Evolutionary conservation across 1,140 invertebrate genomes (phyloP).

Genomic region (Teleogryllus occipitalis): DNA sequence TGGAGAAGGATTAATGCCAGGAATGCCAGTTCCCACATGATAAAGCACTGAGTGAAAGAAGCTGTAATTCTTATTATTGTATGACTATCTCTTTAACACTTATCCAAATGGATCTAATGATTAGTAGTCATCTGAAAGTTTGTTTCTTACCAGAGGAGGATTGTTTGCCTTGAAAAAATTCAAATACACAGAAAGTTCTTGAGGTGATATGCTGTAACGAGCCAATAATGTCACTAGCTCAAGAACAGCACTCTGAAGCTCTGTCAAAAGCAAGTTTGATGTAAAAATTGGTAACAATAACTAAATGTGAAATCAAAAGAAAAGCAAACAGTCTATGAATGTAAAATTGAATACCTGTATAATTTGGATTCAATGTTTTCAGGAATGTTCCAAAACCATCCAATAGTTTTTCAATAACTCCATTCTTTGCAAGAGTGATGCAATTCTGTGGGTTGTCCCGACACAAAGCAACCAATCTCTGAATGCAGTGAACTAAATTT

Average conservation of each 20-base stretch:
- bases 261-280: constrained; percentile 34
- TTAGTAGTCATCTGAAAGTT: too few relatives aligned
- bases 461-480: constrained; percentile 30
- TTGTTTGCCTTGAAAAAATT: constrained; percentile 44
- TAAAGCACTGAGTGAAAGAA: background rate
- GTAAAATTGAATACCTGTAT: constrained; percentile 31
- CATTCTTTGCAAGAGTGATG: constrained; percentile 36
- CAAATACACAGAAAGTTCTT: constrained; percentile 45
- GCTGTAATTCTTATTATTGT: background rate
- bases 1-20: too few relatives aligned
- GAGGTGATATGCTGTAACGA: constrained; percentile 43
- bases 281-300: background rate
- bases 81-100: background rate
- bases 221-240: constrained; percentile 49
- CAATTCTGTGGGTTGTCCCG: constrained; percentile 40
- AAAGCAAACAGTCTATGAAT: background rate
- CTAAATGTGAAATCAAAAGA: background rate
- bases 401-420: constrained; percentile 36
- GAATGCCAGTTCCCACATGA: background rate
- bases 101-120: too few relatives aligned
- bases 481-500: constrained; percentile 23
- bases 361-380: constrained; percentile 29
- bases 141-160: constrained; percentile 38
- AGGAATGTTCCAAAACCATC: constrained; percentile 36
- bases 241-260: constrained; percentile 48